These are phyloP conservation scores for Abrostola triplasia DNA, from an alignment of 2,888 invertebrate species.

Conservation along the genomic window DNA sequence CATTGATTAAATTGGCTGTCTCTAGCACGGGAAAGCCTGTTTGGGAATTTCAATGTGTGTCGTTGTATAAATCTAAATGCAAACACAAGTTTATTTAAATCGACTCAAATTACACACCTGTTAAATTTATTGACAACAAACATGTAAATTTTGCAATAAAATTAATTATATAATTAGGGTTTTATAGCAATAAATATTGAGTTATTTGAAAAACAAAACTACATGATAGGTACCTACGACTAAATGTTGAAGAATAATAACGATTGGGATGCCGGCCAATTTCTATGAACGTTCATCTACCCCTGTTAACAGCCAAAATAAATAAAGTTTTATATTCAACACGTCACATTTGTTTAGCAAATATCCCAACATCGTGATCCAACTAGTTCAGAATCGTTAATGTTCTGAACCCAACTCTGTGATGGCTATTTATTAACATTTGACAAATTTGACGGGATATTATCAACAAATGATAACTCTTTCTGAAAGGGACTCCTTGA, in stretches of 20 bases:
- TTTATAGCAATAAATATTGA: constrained; percentile 30
- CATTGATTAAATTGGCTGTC: constrained; percentile 26
- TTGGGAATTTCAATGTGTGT: constrained; percentile 35
- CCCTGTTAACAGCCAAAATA: constrained; percentile 72
- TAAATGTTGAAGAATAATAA: constrained; percentile 67
- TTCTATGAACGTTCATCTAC: constrained; percentile 57
- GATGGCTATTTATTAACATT: constrained; percentile 35
- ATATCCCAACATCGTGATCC: constrained; percentile 36
- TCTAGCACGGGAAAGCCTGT: constrained; percentile 26
- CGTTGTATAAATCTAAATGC: constrained; percentile 47
- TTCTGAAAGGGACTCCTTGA: constrained; percentile 13
- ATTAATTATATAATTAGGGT: constrained; percentile 28
- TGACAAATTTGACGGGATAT: constrained; percentile 9
- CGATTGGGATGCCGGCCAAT: constrained; percentile 73
- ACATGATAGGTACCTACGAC: constrained; percentile 63
- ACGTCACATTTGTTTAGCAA: constrained; percentile 45
- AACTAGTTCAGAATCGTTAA: constrained; percentile 30
- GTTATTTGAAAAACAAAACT: constrained; percentile 53
- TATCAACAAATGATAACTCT: constrained; percentile 11
- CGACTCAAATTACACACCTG: constrained; percentile 48
- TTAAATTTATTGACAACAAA: constrained; percentile 35
- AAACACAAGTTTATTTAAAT: constrained; percentile 44
- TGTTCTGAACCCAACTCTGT: constrained; percentile 41
- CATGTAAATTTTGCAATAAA: constrained; percentile 39
- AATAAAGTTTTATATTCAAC: constrained; percentile 64